Base-by-base conservation (phyloP, 1,140 invertebrate species). In the Trissolcus basalis region DNA sequence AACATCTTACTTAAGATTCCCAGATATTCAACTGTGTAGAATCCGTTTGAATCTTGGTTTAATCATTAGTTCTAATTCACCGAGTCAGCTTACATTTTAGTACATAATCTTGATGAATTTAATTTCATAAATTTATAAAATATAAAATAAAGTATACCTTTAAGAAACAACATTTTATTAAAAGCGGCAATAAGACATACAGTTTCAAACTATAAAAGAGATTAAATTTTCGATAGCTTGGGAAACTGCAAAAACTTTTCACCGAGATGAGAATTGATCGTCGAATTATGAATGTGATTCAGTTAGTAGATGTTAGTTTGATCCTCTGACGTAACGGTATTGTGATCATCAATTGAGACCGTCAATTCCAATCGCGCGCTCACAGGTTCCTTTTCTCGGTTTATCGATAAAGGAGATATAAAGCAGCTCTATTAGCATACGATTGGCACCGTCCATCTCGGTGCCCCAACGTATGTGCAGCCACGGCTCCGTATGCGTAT, bases 371-470 rank as follows among this genome's bases (percentile, higher is more conserved):
- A 83, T 77, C 50, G 45, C 65, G 69, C 64, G 77, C 79, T 60
- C 67, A 70, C 61, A 73, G 79, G 65, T 79, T 70, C 69, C 79
- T 78, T 82, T 59, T 60, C 67, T 48, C 58, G 53, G 54, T 50
- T 65, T 55, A 59, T 58, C 69, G 67, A 77, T 84, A 85, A 85
- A 83, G 79, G 81, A 83, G 78, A 82, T 79, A 85, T 82, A 82
- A 85, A 70, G 73, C 65, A 67, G 77, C 80, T 86, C 79, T 83
- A 87, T 87, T 87, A 87, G 84, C 84, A 87, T 87, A 87, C 85
- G 85, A 87, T 87, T 87, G 86, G 86, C 86, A 87, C 85, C 85
- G 86, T 87, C 82, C 82, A 85, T 87, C 85, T 85, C 80, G 82
- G 84, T 83, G 79, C 76, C 68, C 80, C 70, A 59, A 39, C 74